Base-by-base conservation (phyloP, 2,888 invertebrate species). In the Spialia ferax region DNA sequence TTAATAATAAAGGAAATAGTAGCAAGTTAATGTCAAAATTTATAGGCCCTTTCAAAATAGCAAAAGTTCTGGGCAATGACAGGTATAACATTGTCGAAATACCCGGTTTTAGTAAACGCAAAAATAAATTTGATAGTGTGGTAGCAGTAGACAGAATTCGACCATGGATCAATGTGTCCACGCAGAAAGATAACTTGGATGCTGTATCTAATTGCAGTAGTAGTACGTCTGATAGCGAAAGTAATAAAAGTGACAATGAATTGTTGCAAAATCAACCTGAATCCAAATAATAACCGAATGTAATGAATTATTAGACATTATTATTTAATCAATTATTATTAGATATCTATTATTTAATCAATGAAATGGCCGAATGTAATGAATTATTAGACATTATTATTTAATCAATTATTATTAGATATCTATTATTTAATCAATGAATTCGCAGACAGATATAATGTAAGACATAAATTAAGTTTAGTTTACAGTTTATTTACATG, bases 21-120 rank as follows among this genome's bases (percentile, higher is more conserved):
- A 71, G 66, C 38, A 72, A 74, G 20, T 72, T 74, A 8, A 55
- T 74, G n/a, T 71, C 73, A 22, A 74, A 73, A 68, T 74, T 74
- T 68, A 52, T 74, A 3, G 74, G 74, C 8, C 74, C 74, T 1
- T 73, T 64, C 63, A 73, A 63, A 64, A 68, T 74, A 26, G 15
- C 65, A 23, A 52, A 70, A 66, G 69, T 38, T 2, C 35, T 74
- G 15, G 71, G 71, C 32, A 74, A 73, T 62, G 71, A 74, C 45
- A 54, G 71, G 32, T 74, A 73, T 63, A 62, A 68, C 59, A 69
- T 73, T 52, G 32, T 42, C 10, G 65, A 71, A 56, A 62, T 74
- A 8, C 71, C 73, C 18, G 74, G 71, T 48, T 72, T 70, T 42
- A 64, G 23, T 42, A 70, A 70, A 35, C 38, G 38, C 38, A 38